Base-by-base conservation (phyloP, 2,797 vertebrate genomes). In the Diglossa cyanea region DNA sequence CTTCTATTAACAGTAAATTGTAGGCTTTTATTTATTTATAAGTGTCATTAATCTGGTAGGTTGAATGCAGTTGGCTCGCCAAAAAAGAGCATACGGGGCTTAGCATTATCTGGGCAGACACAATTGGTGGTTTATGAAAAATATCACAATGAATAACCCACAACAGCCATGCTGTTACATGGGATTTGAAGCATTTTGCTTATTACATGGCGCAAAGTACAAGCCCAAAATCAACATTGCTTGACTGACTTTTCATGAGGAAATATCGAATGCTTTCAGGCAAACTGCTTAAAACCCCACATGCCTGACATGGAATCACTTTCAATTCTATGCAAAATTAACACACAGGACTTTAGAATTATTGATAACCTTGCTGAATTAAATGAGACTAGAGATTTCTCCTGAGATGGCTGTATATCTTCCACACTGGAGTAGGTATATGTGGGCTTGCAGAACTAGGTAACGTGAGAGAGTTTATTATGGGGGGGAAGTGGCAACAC, bases 1-100 rank as follows among this genome's bases (percentile, higher is more conserved):
- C 88, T 96, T 94, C 92, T 94, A 47, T 90, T 96, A 96, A 89
- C 83, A 93, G 83, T 89, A 95, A 96, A 94, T 82, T 86, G 81
- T 93, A 92, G 85, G 75, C 48, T 94, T 93, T 95, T 95, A 93
- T 94, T 96, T 96, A 94, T 96, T 96, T 94, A 91, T 94, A 93
- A 95, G 85, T 82, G 30, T 86, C 54, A 71, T 95, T 94, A 96
- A 94, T 96, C 94, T 91, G 53, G 48, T 68, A 84, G 51, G 35
- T 74, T 87, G 85, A 89, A 84, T 89, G 77, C 73, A 68, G 84
- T 85, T 91, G 91, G 31, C 58, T 92, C 19, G 28, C 66, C 45
- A 47, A 68, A 91, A 76, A 88, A 73, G 45, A 93, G 21, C 25
- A 6, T 50, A 24, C 23, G 19, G 72, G 39, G 15, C 10, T 89